A percentile compares a stretch with the other conserved stretches of the same genome.
Conservation (phyloP, 2,113 vertebrate genomes). For the Podarcis cretensis region DNA sequence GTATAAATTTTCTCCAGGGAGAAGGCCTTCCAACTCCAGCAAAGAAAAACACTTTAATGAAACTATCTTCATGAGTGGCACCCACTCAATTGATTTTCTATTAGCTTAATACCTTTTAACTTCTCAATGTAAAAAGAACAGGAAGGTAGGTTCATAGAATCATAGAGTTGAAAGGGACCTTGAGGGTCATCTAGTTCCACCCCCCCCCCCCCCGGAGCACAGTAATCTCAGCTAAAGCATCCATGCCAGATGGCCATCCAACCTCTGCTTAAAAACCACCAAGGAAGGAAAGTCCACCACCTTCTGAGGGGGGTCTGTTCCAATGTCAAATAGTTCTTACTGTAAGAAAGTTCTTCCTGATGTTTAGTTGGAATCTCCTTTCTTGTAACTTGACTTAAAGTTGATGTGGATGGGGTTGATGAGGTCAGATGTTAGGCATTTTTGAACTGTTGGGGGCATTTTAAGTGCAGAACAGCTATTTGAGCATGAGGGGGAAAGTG, state of each 20-base stretch:
- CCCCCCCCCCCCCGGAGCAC: too few species aligned
- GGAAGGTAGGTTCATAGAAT: background rate
- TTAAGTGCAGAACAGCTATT: background rate
- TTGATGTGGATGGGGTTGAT: background rate
- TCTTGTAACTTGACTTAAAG: too few species aligned
- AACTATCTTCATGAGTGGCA: background rate
- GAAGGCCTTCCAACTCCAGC: background rate
- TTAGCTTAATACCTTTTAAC: background rate
- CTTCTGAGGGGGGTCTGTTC: too few species aligned
- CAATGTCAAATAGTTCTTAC: too few species aligned
- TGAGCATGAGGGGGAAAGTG: background rate
- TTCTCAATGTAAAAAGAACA: background rate
- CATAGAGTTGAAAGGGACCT: too few species aligned
- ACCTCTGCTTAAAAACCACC: too few species aligned
- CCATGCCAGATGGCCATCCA: too few species aligned
- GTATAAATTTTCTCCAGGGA: background rate
- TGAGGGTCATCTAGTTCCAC: too few species aligned
- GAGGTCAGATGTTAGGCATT: background rate
- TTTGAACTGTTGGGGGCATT: background rate
- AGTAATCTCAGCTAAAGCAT: too few species aligned
- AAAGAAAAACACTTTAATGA: background rate
- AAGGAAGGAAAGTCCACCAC: too few species aligned
- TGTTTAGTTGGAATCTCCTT: too few species aligned
- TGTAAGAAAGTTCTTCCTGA: too few species aligned
- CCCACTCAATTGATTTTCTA: background rate